These are phyloP conservation scores for Hiodon alosoides DNA, from an alignment of 2,113 vertebrate genomes.

Conservation along the genomic window DNA sequence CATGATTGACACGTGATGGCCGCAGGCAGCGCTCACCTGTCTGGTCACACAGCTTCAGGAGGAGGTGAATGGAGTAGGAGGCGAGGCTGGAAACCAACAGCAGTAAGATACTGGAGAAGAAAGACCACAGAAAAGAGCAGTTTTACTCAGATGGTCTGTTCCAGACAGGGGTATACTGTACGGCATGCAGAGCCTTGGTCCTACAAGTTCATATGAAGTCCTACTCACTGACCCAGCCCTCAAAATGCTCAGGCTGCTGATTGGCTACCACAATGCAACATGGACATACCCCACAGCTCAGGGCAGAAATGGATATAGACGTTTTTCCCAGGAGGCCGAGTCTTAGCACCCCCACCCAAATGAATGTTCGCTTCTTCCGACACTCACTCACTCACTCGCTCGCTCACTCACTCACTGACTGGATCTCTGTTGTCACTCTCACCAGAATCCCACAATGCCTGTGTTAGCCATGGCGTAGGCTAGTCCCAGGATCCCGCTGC, in stretches of 20 bases:
- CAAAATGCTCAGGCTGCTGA: background rate
- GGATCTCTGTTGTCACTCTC: conserved; percentile 32
- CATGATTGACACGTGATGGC: conserved; percentile 3
- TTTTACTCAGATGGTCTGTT: background rate
- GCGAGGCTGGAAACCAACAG: conserved; percentile 75
- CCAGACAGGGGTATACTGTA: background rate
- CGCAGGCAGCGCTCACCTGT: conserved; percentile 70
- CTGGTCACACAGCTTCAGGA: conserved; percentile 85
- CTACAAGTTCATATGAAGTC: background rate
- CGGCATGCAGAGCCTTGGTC: background rate
- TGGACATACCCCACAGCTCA: background rate
- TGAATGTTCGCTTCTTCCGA: background rate
- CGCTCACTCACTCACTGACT: background rate
- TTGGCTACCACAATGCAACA: background rate
- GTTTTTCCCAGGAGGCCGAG: too few species aligned
- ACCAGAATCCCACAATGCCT: conserved; percentile 88
- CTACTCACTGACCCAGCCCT: background rate
- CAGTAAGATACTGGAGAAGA: conserved; percentile 72
- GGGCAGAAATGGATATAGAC: background rate
- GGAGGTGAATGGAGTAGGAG: conserved; percentile 81
- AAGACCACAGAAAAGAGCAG: conserved; percentile 17
- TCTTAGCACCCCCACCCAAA: background rate
- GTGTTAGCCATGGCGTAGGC: conserved; percentile 87
- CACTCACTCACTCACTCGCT: background rate
- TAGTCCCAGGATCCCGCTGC: conserved; percentile 88